A percentile compares a stretch with the other conserved stretches of the same genome.
Conservation (phyloP, 2,113 vertebrate genomes). For the Notiomystis cincta region DNA sequence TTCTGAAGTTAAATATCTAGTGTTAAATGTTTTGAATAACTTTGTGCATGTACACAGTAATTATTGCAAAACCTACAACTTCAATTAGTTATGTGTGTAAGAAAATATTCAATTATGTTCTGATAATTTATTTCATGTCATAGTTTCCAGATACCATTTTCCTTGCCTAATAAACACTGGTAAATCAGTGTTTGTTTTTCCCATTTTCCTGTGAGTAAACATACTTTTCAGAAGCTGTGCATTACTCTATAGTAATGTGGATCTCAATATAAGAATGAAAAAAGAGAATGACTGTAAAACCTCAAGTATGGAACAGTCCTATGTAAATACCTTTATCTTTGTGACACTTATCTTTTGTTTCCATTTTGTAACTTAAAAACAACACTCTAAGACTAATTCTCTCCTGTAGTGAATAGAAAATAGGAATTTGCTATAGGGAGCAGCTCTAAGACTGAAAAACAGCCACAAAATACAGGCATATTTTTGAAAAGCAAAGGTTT, state of each 20-base stretch:
- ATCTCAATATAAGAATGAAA: background rate
- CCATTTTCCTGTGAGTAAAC: background rate
- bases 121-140: background rate
- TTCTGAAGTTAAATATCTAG: background rate
- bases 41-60: background rate
- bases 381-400: background rate
- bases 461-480: background rate
- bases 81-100: background rate
- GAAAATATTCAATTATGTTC: background rate
- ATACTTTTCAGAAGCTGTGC: background rate
- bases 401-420: background rate
- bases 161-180: background rate
- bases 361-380: background rate
- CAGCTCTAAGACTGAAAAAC: background rate
- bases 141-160: background rate
- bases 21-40: background rate
- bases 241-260: background rate
- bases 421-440: background rate
- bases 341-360: background rate
- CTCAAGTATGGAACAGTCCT: background rate
- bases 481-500: background rate
- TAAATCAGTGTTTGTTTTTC: background rate
- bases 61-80: background rate
- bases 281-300: background rate
- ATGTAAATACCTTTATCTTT: background rate